These are phyloP conservation scores for Synanthedon tipuliformis DNA, from an alignment of 2,888 invertebrate species.

Conservation along the genomic window DNA sequence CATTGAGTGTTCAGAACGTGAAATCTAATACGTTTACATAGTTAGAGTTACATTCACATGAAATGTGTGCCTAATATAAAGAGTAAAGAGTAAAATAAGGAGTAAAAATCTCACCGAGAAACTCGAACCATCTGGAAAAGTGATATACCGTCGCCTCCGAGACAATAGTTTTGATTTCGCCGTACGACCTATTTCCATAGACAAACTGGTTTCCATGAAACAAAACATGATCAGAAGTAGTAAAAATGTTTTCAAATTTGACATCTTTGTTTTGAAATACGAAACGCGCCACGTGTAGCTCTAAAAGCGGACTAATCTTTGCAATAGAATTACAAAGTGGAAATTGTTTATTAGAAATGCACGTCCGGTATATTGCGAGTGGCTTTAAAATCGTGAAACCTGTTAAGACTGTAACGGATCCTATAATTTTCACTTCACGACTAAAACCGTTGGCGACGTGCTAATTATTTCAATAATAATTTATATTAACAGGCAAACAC, in stretches of 20 bases:
- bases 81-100: no score
- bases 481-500: no score
- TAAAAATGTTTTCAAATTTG: conserved; percentile 10
- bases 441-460: background rate
- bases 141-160: conserved; percentile 73
- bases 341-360: background rate
- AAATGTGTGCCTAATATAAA: no score
- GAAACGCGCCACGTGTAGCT: no score
- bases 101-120: conserved; percentile 69
- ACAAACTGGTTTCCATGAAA: conserved; percentile 10
- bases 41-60: no score
- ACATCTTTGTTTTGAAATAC: conserved; percentile 4
- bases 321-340: background rate
- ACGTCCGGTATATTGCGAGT: no score
- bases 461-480: background rate
- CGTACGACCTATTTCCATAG: conserved; percentile 6
- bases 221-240: conserved; percentile 9
- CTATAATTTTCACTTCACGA: background rate
- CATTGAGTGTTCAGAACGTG: no score
- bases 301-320: background rate
- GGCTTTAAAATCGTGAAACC: no score
- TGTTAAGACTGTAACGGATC: background rate
- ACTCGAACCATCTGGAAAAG: conserved; percentile 78
- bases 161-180: conserved; percentile 49
- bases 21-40: no score